Evolutionary conservation across 2,888 invertebrate genomes (phyloP).

Genomic region (Gerris lacustris): DNA sequence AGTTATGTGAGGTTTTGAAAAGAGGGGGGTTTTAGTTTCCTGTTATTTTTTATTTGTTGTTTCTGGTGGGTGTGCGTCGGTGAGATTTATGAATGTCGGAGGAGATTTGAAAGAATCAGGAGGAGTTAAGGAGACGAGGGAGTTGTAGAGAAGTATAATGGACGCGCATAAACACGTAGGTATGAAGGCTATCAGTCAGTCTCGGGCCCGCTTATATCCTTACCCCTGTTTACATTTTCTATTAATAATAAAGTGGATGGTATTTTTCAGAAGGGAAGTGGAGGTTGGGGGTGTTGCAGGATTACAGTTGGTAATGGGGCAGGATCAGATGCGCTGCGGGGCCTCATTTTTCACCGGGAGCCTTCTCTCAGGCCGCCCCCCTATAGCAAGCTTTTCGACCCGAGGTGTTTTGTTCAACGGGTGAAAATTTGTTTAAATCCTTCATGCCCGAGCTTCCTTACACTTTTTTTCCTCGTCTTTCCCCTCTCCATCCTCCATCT

Average conservation of each 20-base stretch:
- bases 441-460: too few species aligned
- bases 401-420: not conserved
- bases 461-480: too few species aligned
- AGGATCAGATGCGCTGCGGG: constrained; percentile 11
- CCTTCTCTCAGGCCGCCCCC: not conserved
- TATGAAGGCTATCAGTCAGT: constrained; percentile 1
- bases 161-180: not conserved
- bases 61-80: too few species aligned
- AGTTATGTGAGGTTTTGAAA: too few species aligned
- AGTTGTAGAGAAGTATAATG: not conserved
- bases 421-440: constrained; percentile 1
- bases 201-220: constrained; percentile 5
- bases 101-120: not conserved
- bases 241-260: constrained; percentile 15
- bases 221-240: constrained; percentile 13
- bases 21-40: too few species aligned
- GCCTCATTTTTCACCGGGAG: constrained; percentile 1
- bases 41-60: too few species aligned
- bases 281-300: not conserved
- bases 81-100: not conserved
- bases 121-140: not conserved
- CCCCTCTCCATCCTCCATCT: too few species aligned
- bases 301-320: constrained; percentile 6
- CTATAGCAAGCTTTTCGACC: not conserved
- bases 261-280: constrained; percentile 7